Evolutionary conservation across 2,797 vertebrate genomes (phyloP), one percentile per base, ranked within the genome.

Genomic region (Gallinago stenura): DNA sequence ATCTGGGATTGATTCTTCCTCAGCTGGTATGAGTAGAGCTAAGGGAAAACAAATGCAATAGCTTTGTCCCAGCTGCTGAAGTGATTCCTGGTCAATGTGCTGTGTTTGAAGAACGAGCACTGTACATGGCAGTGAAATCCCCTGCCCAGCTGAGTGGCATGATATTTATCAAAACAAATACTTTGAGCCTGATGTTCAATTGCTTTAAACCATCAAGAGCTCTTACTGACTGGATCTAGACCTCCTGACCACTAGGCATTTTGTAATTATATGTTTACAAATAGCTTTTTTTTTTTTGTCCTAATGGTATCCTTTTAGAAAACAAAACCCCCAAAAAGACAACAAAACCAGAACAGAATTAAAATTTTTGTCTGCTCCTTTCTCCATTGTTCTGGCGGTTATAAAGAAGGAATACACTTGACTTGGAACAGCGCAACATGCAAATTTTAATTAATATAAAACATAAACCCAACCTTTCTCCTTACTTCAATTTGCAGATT

Each of bases 381-480:
- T 90, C 68, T 68, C 18, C 57, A 19, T 61, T 90, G 41, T 50
- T 84, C 51, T 72, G 31, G 35, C 81, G 60, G 19, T 89, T 90
- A 30, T 69, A 79, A 87, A 90, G 45, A 57, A 83, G 53, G 25
- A 94, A 81, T 64, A 31, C 21, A 4, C 83, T 58, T 89, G 39
- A 51, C 45, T 86, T 93, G 80, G 77, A 93, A 82, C 45, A 92
- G 46, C 72, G 45, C 56, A 71, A 73, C 39, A 22, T 68, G 89
- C 48, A 87, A 18, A 77, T 95, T 83, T 79, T 78, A 93, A 87
- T 95, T 95, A 93, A 58, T 54, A 41, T 88, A 80, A 90, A 95
- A 24, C 26, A 50, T 70, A 69, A 69, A 66, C 19, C 17, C 56
- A 87, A 61, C 53, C 58, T 87, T 39, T 75, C 54, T 90, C 50